These are phyloP conservation scores for Diachrysia chrysitis DNA, from an alignment of 2,888 invertebrate genomes.

Conservation along the genomic window DNA sequence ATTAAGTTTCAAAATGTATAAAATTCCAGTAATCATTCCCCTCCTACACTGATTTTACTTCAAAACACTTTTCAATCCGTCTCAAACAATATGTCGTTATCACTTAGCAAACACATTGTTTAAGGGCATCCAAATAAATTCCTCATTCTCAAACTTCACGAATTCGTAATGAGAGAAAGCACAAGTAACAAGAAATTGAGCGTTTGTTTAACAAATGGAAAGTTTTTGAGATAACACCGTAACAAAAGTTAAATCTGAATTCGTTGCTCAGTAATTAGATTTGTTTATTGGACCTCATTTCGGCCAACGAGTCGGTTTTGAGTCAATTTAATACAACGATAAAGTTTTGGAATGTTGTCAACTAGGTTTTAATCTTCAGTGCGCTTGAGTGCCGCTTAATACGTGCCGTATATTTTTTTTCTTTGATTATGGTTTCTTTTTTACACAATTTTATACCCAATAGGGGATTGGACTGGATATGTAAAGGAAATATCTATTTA, in stretches of 20 bases:
- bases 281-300: slow-evolving; percentile 53
- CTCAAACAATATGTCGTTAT: slow-evolving; percentile 40
- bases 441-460: not conserved
- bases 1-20: no score
- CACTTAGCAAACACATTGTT: slow-evolving; percentile 44
- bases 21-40: not conserved
- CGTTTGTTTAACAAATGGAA: slow-evolving; percentile 47
- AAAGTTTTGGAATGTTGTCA: slow-evolving; percentile 40
- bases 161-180: slow-evolving; percentile 54
- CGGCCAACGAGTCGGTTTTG: slow-evolving; percentile 39
- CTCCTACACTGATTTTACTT: not conserved
- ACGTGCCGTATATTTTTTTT: not conserved
- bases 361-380: slow-evolving; percentile 21
- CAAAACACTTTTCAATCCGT: slow-evolving; percentile 13
- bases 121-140: slow-evolving; percentile 52
- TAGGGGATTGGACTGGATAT: not conserved
- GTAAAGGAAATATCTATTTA: no score
- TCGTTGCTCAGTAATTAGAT: slow-evolving; percentile 50
- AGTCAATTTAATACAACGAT: slow-evolving; percentile 29
- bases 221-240: slow-evolving; percentile 45
- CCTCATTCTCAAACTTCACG: slow-evolving; percentile 37
- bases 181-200: slow-evolving; percentile 45
- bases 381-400: slow-evolving; percentile 19
- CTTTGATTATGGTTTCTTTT: slow-evolving; percentile 22
- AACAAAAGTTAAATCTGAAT: slow-evolving; percentile 56